These are phyloP conservation scores for Aromia moschata DNA, from an alignment of 2,888 invertebrate species.

Conservation along the genomic window DNA sequence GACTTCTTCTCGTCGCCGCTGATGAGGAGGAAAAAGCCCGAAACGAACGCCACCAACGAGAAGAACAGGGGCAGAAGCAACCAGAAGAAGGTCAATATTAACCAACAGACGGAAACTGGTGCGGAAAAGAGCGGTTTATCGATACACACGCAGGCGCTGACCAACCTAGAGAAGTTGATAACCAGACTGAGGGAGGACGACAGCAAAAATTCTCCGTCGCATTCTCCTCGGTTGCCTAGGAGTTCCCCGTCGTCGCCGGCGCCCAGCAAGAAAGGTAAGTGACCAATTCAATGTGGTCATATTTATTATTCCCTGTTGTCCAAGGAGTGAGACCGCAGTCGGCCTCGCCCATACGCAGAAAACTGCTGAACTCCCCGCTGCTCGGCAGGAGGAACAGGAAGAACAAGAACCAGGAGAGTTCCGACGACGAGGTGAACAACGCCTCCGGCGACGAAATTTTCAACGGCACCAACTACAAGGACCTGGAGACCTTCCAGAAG, in stretches of 20 bases:
- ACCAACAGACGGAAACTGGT: conserved; percentile 30
- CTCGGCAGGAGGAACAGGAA: conserved; percentile 79
- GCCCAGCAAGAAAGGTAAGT: conserved; percentile 71
- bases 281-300: neutral
- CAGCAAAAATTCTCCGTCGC: conserved; percentile 63
- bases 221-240: conserved; percentile 73
- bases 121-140: conserved; percentile 50
- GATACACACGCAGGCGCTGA: conserved; percentile 66
- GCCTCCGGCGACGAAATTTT: conserved; percentile 69
- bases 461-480: conserved; percentile 79
- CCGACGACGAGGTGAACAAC: conserved; percentile 78
- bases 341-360: conserved; percentile 80
- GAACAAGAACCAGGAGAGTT: conserved; percentile 77
- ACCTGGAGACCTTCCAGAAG: conserved; percentile 91
- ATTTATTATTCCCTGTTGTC: conserved; percentile 4
- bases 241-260: conserved; percentile 82
- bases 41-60: conserved; percentile 41
- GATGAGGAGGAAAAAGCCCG: conserved; percentile 60
- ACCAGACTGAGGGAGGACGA: conserved; percentile 68
- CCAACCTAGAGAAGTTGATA: conserved; percentile 69
- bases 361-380: conserved; percentile 85
- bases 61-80: conserved; percentile 52
- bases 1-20: conserved; percentile 62
- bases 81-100: conserved; percentile 45
- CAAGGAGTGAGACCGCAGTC: conserved; percentile 76